Evolutionary conservation across 2,113 vertebrate species (phyloP), one percentile per base, ranked within the genome.

Genomic region (Silurus meridionalis): DNA sequence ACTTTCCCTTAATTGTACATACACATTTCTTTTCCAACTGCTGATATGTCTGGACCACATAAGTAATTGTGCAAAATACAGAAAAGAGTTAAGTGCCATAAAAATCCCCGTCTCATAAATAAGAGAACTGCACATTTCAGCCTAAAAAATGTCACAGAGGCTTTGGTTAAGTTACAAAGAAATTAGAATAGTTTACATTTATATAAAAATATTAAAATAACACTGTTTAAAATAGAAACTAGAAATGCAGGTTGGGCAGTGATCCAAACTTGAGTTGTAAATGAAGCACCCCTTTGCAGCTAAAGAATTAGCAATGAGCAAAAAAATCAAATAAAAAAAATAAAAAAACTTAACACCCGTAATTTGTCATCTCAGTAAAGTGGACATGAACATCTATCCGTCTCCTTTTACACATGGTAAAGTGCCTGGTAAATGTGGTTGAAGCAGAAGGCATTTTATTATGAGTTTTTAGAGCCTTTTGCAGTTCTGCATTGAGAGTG

Each of bases 51-150:
- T 80, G 88, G 87, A 89, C 78, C 79, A 87, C 87, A 89, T 79
- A 85, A 91, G 83, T 86, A 92, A 86, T 87, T 93, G 94, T 94
- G 94, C 94, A 94, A 94, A 93, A 91, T 75, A 88, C 85, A 90
- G 84, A 92, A 82, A 90, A 91, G 77, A 90, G 88, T 86, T 89
- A 91, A 91, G 90, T 91, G 89, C 90, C 84, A 89, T 79, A 86
- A 87, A 84, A 75, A 58, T 8, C 14, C 6, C 80, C 46, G 85
- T 64, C 90, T 92, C 83, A 94, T 95, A 95, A 95, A 95, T 95
- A 95, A 93, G 17, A 92, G 77, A 91, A 92, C 78, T 90, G 87
- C 89, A 88, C 88, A 87, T 87, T 83, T 91, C 80, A 79, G 79
- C 66, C 63, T 58, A 58, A 80, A 10, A 5, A 77, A 46, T 63